Evolutionary conservation across 1,140 invertebrate genomes (phyloP).

Genomic region (Drosophila funebris): DNA sequence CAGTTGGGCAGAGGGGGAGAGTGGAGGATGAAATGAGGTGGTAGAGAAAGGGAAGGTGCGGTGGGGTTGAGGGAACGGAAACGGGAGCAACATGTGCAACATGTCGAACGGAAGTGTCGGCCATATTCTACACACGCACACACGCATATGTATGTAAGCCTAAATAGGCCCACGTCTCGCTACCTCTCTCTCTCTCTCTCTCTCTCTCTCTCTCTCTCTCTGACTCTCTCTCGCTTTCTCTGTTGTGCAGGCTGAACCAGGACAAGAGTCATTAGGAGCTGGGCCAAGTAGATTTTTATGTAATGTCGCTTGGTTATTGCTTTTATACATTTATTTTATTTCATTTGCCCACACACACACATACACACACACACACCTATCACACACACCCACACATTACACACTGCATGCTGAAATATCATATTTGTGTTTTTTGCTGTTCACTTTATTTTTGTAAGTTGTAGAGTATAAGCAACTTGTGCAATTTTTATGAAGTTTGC

Average conservation of each 20-base stretch:
- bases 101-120: conserved; percentile 82
- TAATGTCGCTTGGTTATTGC: conserved; percentile 81
- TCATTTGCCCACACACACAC: conserved; percentile 60
- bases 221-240: background rate
- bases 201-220: background rate
- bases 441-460: background rate
- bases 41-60: background rate
- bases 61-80: conserved; percentile 50
- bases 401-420: conserved; percentile 17
- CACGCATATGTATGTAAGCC: too few relatives aligned
- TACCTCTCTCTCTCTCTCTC: conserved; percentile 11
- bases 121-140: conserved; percentile 70
- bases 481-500: background rate
- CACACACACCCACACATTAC: conserved; percentile 10
- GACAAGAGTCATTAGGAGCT: conserved; percentile 66
- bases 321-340: conserved; percentile 81
- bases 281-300: conserved; percentile 81
- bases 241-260: background rate
- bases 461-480: conserved; percentile 3
- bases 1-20: background rate
- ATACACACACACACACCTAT: background rate
- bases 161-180: conserved; percentile 73
- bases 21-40: background rate
- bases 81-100: conserved; percentile 80
- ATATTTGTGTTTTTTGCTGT: conserved; percentile 26